Conservation (phyloP, 2,888 invertebrate species). For the Hedya salicella region DNA sequence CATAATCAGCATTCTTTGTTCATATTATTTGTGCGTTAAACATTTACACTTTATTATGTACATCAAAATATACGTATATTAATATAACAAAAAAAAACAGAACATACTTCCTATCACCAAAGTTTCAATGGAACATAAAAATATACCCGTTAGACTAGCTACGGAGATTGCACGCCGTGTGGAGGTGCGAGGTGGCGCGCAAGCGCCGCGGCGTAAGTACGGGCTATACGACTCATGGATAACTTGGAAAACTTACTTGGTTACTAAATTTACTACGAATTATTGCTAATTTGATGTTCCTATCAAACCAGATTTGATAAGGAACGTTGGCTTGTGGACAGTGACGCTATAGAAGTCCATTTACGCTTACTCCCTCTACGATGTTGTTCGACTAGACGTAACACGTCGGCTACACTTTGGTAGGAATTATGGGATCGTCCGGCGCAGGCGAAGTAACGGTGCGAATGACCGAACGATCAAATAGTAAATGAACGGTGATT, state of each 20-base stretch:
- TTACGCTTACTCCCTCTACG: constrained; percentile 34
- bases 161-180: constrained; percentile 55
- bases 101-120: constrained; percentile 78
- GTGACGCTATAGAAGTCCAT: constrained; percentile 33
- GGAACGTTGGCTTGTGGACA: constrained; percentile 14
- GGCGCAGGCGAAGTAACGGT: constrained; percentile 9
- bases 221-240: constrained; percentile 58
- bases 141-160: constrained; percentile 69
- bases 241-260: constrained; percentile 63
- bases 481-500: constrained; percentile 46
- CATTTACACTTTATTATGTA: constrained; percentile 85
- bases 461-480: constrained; percentile 43
- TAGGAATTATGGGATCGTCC: background rate
- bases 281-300: constrained; percentile 72
- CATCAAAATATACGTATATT: constrained; percentile 83
- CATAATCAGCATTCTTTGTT: constrained; percentile 70
- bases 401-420: background rate
- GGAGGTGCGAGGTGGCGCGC: constrained; percentile 63
- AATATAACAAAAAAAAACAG: constrained; percentile 74
- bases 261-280: constrained; percentile 65
- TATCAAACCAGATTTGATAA: constrained; percentile 55
- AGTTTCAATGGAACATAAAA: constrained; percentile 72
- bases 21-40: constrained; percentile 84
- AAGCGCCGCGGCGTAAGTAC: constrained; percentile 48
- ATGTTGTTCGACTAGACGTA: constrained; percentile 9